Evolutionary conservation across 2,797 vertebrate species (phyloP).

Genomic region (Hydrocynus forskahlii): DNA sequence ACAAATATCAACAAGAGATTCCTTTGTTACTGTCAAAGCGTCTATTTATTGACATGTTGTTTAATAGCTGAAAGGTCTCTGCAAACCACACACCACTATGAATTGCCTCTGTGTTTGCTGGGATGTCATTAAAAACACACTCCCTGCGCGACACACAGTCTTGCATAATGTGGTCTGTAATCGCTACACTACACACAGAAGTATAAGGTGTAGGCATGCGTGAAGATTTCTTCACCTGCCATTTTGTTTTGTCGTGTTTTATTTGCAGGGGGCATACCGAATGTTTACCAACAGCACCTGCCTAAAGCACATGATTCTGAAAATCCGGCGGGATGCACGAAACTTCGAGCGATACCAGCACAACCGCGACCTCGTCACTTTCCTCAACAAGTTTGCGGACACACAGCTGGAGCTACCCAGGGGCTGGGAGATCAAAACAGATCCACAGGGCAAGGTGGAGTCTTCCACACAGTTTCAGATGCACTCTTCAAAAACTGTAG

Average conservation of each 20-base stretch:
- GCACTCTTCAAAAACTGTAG: neutral
- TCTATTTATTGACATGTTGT: conserved; percentile 5
- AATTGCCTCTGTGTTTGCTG: conserved; percentile 12
- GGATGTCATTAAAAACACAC: conserved; percentile 1
- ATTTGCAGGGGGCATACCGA: conserved; percentile 88
- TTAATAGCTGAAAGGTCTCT: neutral
- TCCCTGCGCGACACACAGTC: neutral
- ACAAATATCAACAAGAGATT: neutral
- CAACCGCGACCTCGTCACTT: conserved; percentile 94
- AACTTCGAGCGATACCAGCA: conserved; percentile 99
- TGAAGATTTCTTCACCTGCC: neutral
- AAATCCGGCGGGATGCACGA: conserved; percentile 93
- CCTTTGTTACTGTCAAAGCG: conserved; percentile 20
- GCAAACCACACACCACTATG: neutral
- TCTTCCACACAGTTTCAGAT: neutral
- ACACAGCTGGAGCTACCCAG: conserved; percentile 90
- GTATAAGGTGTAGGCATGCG: neutral
- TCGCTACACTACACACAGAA: neutral
- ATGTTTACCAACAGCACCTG: conserved; percentile 97
- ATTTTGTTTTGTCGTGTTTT: neutral
- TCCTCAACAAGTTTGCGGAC: conserved; percentile 97
- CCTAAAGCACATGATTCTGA: conserved; percentile 97
- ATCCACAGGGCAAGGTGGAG: conserved; percentile 93
- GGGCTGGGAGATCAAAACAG: conserved; percentile 97
- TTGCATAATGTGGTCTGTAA: neutral